Base-by-base conservation (phyloP, 2,113 vertebrate genomes). In the Tor tambroides region DNA sequence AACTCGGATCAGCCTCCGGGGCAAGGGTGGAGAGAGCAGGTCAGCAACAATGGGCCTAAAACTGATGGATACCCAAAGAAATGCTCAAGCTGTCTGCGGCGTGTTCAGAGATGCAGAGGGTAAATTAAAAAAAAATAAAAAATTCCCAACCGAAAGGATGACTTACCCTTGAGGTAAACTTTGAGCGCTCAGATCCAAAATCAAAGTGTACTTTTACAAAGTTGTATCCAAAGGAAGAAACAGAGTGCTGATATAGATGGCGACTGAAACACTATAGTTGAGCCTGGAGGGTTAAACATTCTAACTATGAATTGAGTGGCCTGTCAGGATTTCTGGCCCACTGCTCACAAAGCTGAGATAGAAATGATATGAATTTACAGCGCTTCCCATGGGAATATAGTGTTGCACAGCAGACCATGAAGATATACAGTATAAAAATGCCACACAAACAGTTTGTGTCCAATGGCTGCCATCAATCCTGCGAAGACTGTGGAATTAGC, bases 361-460 rank as follows among this genome's bases (percentile, higher is more conserved):
- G 84, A 89, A 88, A 81, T 41, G 4, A 77, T 80, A 79, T 23
- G 72, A 85, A 90, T 85, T 85, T 90, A 90, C 82, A 87, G 77
- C 79, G 54, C 87, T 88, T 88, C 85, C 69, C 88, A 84, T 56
- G 54, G 71, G 86, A 87, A 80, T 80, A 88, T 86, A 87, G 46
- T 88, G 84, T 87, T 89, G 87, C 80, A 83, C 51, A 75, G 85
- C 17, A 63, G 84, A 86, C 85, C 77, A 83, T 88, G 80, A 91
- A 89, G 83, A 83, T 61, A 84, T 84, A 85, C 85, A 86, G 75
- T 49, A 89, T 88, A 84, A 89, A 87, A 87, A 87, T 89, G 86
- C 61, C 84, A 85, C 83, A 87, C 74, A 88, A 87, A 89, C 87
- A 78, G 87, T 86, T 88, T 83, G 87, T 84, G 83, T 87, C 71